Percentiles rank a stretch among this genome's conserved stretches.
Evolutionary conservation across 2,888 invertebrate species (phyloP).

Genomic region (Megaustenia siamemsis): DNA sequence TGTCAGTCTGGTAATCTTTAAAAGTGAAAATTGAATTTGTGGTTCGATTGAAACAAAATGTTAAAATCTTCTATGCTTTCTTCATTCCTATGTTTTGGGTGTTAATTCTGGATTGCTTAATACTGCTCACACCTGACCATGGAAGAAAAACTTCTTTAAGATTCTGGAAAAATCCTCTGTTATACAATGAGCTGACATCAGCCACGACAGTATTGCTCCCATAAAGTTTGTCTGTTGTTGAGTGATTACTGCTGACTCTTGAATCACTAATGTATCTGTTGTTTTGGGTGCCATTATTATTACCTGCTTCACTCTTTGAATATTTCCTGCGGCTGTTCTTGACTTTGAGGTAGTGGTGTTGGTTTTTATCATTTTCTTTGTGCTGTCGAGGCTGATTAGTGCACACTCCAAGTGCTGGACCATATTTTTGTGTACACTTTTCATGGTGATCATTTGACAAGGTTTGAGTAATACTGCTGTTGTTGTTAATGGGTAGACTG

Average conservation of each 20-base stretch:
- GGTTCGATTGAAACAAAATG: no score
- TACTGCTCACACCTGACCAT: slow-evolving; percentile 41
- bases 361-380: background rate
- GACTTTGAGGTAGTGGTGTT: slow-evolving; percentile 4
- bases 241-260: slow-evolving; percentile 37
- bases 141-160: slow-evolving; percentile 71
- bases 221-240: background rate
- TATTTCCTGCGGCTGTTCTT: slow-evolving; percentile 24
- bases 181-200: slow-evolving; percentile 58
- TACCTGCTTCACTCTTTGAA: slow-evolving; percentile 1
- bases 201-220: background rate
- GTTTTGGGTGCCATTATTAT: background rate
- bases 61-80: slow-evolving; percentile 8
- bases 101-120: slow-evolving; percentile 6
- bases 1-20: background rate
- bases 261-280: background rate
- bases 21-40: no score
- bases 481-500: slow-evolving; percentile 34
- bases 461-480: slow-evolving; percentile 39
- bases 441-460: background rate
- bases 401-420: background rate
- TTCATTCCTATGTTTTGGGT: background rate
- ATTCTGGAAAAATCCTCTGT: slow-evolving; percentile 67
- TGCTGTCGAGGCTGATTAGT: background rate
- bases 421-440: background rate